These are phyloP conservation scores for Gymnocheta viridis DNA, from an alignment of 2,888 invertebrate genomes.

Conservation along the genomic window DNA sequence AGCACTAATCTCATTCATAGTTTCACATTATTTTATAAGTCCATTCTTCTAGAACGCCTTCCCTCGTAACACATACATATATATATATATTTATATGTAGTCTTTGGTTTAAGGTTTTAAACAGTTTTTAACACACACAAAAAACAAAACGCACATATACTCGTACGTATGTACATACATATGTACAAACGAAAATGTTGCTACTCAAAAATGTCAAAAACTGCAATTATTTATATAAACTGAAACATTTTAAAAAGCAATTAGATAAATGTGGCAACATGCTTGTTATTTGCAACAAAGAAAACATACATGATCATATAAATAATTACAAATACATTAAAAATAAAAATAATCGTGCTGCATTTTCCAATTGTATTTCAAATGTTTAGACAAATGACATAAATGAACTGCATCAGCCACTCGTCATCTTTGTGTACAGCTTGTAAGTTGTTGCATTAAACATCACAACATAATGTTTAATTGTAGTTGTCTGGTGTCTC, in stretches of 20 bases:
- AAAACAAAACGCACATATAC: no score
- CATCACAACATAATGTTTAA: constrained; percentile 34
- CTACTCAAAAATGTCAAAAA: constrained; percentile 76
- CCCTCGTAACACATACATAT: background rate
- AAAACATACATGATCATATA: constrained; percentile 27
- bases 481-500: constrained; percentile 37
- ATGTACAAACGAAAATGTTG: constrained; percentile 47
- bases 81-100: no score
- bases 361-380: constrained; percentile 56
- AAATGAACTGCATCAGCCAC: constrained; percentile 75
- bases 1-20: no score
- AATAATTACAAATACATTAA: background rate
- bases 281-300: constrained; percentile 52
- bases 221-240: constrained; percentile 79
- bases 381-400: constrained; percentile 76
- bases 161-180: no score
- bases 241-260: constrained; percentile 80
- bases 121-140: background rate
- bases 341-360: background rate
- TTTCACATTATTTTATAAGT: no score
- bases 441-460: constrained; percentile 42
- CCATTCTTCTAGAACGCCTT: background rate
- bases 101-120: background rate
- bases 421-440: constrained; percentile 44
- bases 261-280: constrained; percentile 75